Conservation (phyloP, 30 jellyfish, hydroid and myxozoan genomes). For the Chrysaora quinquecirrha region DNA sequence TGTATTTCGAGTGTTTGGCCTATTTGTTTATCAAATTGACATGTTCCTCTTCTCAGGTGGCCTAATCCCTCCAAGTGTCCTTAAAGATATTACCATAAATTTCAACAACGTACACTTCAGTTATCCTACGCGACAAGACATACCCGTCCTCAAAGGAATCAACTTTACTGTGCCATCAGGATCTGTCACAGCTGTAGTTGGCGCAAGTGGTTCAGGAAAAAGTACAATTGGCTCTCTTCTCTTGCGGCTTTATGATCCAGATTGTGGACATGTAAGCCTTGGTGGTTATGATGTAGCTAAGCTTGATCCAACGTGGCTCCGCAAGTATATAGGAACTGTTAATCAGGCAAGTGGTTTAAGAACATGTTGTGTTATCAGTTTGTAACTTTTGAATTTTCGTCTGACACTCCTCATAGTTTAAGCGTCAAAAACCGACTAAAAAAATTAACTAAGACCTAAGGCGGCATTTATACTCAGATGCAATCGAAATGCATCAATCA, state of each 20-base stretch:
- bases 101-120: conserved; percentile 71
- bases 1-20: not conserved
- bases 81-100: conserved; percentile 53
- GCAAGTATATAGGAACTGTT: conserved; percentile 87
- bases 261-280: conserved; percentile 67
- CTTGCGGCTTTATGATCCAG: conserved; percentile 87
- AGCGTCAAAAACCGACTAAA: too few species aligned
- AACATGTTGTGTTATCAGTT: too few species aligned
- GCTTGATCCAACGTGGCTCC: conserved; percentile 84
- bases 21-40: not conserved
- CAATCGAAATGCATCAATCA: too few species aligned
- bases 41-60: conserved; percentile 96
- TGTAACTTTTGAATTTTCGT: too few species aligned
- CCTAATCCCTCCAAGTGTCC: conserved; percentile 39
- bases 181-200: conserved; percentile 87
- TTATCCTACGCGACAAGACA: conserved; percentile 76
- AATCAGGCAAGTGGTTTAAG: conserved; percentile 89
- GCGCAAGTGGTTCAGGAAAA: conserved; percentile 99
- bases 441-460: too few species aligned
- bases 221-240: conserved; percentile 94
- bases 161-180: conserved; percentile 78
- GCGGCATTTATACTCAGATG: too few species aligned
- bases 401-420: too few species aligned
- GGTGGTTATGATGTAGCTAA: conserved; percentile 75
- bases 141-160: conserved; percentile 60